Conservation (phyloP, 2,888 invertebrate genomes). For the Apamea crenata region DNA sequence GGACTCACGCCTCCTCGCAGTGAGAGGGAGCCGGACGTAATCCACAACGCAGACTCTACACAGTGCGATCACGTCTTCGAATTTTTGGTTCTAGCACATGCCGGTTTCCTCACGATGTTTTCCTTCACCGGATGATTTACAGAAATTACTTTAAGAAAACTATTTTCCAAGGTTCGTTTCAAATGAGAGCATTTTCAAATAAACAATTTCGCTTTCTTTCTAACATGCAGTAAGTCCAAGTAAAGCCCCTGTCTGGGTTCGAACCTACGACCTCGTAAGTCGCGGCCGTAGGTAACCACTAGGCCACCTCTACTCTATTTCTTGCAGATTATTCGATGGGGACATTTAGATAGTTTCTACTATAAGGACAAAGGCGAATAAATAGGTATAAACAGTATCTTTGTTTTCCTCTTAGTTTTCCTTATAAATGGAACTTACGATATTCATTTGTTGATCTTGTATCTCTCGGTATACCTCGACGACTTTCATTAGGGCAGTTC, state of each 20-base stretch:
- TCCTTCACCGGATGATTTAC: not conserved
- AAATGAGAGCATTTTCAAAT: too few relatives aligned
- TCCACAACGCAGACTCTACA: not conserved
- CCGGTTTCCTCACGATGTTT: not conserved
- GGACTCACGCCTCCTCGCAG: too few relatives aligned
- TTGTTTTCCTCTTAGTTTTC: conserved; percentile 47
- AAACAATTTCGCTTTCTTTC: too few relatives aligned
- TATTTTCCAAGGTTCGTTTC: too few relatives aligned
- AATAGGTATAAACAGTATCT: conserved; percentile 18
- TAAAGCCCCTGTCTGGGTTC: not conserved
- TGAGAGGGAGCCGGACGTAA: too few relatives aligned
- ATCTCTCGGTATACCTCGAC: conserved; percentile 98
- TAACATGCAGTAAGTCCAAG: too few relatives aligned
- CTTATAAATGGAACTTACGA: conserved; percentile 92
- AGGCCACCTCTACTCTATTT: not conserved
- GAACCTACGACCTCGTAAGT: not conserved
- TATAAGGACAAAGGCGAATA: conserved; percentile 52
- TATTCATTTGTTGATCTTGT: conserved; percentile 98
- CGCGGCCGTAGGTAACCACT: not conserved
- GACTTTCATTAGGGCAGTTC: conserved; percentile 97
- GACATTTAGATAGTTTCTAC: conserved; percentile 59
- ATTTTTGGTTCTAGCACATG: not conserved
- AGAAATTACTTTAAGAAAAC: too few relatives aligned
- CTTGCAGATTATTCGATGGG: conserved; percentile 68
- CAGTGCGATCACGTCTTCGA: not conserved